These are phyloP conservation scores for Delphinapterus leucas DNA, from an alignment of 2,113 vertebrate genomes.

Conservation along the genomic window DNA sequence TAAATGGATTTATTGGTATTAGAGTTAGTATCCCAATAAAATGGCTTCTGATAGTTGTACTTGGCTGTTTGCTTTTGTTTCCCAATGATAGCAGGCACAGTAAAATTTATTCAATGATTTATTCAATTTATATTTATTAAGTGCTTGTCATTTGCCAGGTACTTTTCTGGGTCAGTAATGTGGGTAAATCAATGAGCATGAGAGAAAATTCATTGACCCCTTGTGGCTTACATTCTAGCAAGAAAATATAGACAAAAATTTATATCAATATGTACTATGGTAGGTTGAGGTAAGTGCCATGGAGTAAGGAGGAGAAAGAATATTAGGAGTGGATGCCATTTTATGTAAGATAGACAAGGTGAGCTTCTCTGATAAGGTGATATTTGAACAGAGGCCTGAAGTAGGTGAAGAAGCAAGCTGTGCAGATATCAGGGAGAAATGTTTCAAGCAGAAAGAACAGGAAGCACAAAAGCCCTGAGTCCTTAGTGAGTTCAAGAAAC, in stretches of 20 bases:
- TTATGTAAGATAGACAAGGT: neutral
- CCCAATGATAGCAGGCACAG: neutral
- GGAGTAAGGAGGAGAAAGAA: neutral
- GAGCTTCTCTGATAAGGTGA: neutral
- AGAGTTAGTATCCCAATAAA: neutral
- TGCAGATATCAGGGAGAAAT: neutral
- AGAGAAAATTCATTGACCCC: neutral
- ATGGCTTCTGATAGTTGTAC: neutral
- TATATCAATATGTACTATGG: neutral
- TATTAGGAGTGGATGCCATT: neutral
- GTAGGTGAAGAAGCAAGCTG: neutral
- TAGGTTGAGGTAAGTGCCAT: neutral
- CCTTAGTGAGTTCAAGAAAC: neutral
- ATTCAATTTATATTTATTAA: neutral
- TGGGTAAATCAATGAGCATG: neutral
- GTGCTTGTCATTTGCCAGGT: neutral
- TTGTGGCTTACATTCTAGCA: neutral
- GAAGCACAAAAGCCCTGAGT: neutral
- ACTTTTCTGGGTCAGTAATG: neutral
- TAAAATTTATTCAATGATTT: neutral
- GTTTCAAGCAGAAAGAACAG: neutral
- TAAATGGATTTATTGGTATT: neutral
- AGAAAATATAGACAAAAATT: neutral
- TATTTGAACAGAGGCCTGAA: neutral
- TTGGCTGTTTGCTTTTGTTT: neutral